Evolutionary conservation across 2,888 invertebrate species (phyloP).

Genomic region (Caenorhabditis panamensis): DNA sequence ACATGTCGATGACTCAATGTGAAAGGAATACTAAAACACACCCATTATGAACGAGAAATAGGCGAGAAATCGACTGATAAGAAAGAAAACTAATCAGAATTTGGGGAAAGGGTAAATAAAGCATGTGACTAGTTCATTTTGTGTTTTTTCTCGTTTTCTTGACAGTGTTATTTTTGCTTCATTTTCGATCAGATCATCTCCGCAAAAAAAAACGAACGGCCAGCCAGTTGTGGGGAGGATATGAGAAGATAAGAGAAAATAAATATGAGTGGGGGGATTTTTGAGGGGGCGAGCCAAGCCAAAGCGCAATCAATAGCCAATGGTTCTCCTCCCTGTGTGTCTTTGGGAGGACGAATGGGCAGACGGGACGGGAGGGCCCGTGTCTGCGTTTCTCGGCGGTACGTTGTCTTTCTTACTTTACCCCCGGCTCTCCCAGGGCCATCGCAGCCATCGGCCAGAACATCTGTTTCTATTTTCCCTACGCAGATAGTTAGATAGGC

Average conservation of each 20-base stretch:
- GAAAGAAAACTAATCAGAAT: too few species aligned
- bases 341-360: constrained; percentile 38
- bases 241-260: background rate
- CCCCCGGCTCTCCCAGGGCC: constrained; percentile 33
- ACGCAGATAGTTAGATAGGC: too few species aligned
- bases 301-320: constrained; percentile 61
- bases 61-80: too few species aligned
- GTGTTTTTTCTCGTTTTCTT: too few species aligned
- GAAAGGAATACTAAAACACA: background rate
- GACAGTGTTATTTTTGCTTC: too few species aligned
- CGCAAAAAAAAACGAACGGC: background rate
- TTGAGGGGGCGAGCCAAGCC: constrained; percentile 53
- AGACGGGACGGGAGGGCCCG: constrained; percentile 22
- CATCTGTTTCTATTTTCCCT: constrained; percentile 58
- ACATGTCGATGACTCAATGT: constrained; percentile 3
- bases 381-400: constrained; percentile 20
- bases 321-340: constrained; percentile 60
- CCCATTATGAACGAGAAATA: too few species aligned
- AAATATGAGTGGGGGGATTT: background rate
- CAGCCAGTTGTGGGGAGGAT: too few species aligned
- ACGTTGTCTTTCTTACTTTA: constrained; percentile 23
- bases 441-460: constrained; percentile 44
- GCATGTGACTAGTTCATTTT: too few species aligned
- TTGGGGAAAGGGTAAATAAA: too few species aligned
- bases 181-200: too few species aligned